Evolutionary conservation across 2,888 invertebrate species (phyloP).

Genomic region (Dolomedes plantarius): DNA sequence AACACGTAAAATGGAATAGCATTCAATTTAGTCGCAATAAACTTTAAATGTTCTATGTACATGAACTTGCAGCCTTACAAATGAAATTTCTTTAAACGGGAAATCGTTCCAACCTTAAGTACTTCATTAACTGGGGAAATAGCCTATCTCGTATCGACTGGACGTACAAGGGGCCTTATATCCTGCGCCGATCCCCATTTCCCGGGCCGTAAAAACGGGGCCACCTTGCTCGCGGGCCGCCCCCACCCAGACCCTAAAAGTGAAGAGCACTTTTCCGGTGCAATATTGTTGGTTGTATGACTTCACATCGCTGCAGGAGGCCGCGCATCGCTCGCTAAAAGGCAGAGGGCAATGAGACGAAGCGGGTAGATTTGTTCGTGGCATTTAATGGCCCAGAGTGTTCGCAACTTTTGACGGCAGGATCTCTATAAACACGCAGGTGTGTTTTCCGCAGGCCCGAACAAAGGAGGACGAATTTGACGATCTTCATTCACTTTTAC

Average conservation of each 20-base stretch:
- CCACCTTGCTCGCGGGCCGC: neutral
- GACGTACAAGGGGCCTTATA: neutral
- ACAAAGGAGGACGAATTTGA: slow-evolving; percentile 68
- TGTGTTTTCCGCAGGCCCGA: slow-evolving; percentile 30
- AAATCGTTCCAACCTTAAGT: neutral
- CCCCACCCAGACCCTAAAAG: neutral
- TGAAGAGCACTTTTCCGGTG: neutral
- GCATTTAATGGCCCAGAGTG: slow-evolving; percentile 5
- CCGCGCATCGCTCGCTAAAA: slow-evolving; percentile 27
- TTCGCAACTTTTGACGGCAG: slow-evolving; percentile 35
- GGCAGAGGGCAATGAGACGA: neutral
- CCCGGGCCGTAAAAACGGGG: neutral
- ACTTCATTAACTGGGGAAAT: neutral
- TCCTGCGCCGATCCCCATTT: neutral
- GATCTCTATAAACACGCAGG: slow-evolving; percentile 46
- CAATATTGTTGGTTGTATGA: slow-evolving; percentile 26
- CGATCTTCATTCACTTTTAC: slow-evolving; percentile 67
- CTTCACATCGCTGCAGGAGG: slow-evolving; percentile 25
- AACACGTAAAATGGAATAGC: too few relatives aligned
- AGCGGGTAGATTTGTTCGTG: slow-evolving; percentile 15
- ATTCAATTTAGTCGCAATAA: too few relatives aligned
- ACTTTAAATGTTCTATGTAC: neutral
- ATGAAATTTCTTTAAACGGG: neutral
- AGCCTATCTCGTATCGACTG: neutral
- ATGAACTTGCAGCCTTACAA: neutral